A percentile compares a stretch with the other conserved stretches of the same genome.
phyloP scores from a whole-genome alignment of 2,888 invertebrate genomes.

The Crepidodera aurea region DNA sequence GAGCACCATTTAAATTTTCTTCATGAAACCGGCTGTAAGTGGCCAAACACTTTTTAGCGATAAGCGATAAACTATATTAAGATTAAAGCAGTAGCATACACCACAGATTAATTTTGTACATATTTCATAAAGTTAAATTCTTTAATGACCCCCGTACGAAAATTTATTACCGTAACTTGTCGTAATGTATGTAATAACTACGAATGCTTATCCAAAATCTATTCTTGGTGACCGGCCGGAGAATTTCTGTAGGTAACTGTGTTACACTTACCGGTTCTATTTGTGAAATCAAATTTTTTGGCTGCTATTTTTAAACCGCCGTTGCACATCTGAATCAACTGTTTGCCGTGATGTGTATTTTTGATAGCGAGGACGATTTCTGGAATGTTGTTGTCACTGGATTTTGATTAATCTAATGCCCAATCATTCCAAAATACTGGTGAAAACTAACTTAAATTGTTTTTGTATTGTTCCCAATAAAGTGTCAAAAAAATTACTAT shows the following conservation, averaged over 20 bases:
- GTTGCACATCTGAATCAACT: slow-evolving; percentile 24
- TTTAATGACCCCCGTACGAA: neutral
- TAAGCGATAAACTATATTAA: too few relatives aligned
- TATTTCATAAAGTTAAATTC: too few relatives aligned
- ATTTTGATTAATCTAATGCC: neutral
- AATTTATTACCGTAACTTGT: neutral
- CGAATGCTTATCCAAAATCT: slow-evolving; percentile 9
- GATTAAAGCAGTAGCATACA: too few relatives aligned
- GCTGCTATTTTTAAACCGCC: slow-evolving; percentile 23
- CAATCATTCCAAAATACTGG: too few relatives aligned
- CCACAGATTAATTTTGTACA: too few relatives aligned
- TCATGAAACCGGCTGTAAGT: too few relatives aligned
- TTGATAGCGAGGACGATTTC: slow-evolving; percentile 2
- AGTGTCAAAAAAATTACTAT: too few relatives aligned
- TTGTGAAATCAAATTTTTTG: slow-evolving; percentile 32
- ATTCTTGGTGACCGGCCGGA: slow-evolving; percentile 17
- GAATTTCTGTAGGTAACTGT: slow-evolving; percentile 39
- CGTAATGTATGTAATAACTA: neutral
- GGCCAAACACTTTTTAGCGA: too few relatives aligned
- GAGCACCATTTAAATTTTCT: too few relatives aligned
- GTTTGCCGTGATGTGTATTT: slow-evolving; percentile 15
- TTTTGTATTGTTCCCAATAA: too few relatives aligned
- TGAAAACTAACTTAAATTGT: too few relatives aligned
- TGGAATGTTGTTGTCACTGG: slow-evolving; percentile 15
- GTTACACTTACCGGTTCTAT: slow-evolving; percentile 38